Evolutionary conservation across 2,888 invertebrate species (phyloP).

Genomic region (Acleris literana): DNA sequence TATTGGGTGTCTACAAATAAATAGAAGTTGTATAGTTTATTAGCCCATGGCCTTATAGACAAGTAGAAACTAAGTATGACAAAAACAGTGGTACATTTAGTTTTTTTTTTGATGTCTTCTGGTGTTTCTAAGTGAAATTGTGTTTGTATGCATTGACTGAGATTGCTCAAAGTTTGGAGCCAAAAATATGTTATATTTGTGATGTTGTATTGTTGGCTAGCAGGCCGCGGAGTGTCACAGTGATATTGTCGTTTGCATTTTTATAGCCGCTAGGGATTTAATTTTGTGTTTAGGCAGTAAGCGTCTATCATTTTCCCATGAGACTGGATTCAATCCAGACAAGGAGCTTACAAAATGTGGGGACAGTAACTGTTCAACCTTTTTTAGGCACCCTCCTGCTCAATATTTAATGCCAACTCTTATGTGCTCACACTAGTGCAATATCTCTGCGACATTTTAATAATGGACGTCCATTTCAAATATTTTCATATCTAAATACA

Average conservation of each 20-base stretch:
- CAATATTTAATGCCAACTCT: not conserved
- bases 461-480: slow-evolving; percentile 36
- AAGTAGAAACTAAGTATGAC: not conserved
- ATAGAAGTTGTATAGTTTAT: not conserved
- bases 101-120: slow-evolving; percentile 30
- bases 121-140: slow-evolving; percentile 28
- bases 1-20: slow-evolving; percentile 9
- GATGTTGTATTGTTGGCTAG: slow-evolving; percentile 45
- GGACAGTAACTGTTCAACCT: too few relatives aligned
- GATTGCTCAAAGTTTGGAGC: slow-evolving; percentile 59
- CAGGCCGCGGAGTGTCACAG: slow-evolving; percentile 28
- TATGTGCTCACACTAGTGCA: slow-evolving; percentile 11
- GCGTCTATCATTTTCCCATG: too few relatives aligned
- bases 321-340: too few relatives aligned
- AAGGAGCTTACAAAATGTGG: too few relatives aligned
- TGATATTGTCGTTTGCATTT: slow-evolving; percentile 24
- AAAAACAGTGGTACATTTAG: slow-evolving; percentile 34
- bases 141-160: slow-evolving; percentile 31
- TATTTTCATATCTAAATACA: slow-evolving; percentile 33
- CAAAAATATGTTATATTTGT: slow-evolving; percentile 57
- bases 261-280: slow-evolving; percentile 14
- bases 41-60: slow-evolving; percentile 2
- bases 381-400: not conserved
- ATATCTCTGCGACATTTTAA: slow-evolving; percentile 33
- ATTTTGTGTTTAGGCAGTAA: not conserved